A percentile compares a stretch with the other conserved stretches of the same genome.
Evolutionary conservation across 2,888 invertebrate genomes (phyloP).

Genomic region (Athalia circularis): DNA sequence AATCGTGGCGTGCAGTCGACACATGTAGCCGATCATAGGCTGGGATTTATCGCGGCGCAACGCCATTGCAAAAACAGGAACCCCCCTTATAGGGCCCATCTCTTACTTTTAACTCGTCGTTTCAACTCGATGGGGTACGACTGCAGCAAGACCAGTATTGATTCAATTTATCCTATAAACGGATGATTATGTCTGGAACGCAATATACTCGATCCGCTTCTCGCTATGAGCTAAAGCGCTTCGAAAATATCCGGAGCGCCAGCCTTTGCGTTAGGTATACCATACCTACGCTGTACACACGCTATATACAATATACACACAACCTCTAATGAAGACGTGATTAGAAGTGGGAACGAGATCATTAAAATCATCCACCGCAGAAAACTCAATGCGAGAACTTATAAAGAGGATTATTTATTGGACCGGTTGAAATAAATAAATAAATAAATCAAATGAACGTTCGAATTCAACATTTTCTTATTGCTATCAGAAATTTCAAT

Average conservation of each 20-base stretch:
- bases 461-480: no score
- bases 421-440: no score
- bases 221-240: slow-evolving; percentile 1
- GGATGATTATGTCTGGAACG: slow-evolving; percentile 59
- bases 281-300: no score
- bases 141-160: slow-evolving; percentile 60
- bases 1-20: slow-evolving; percentile 72
- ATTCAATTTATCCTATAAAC: slow-evolving; percentile 71
- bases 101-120: slow-evolving; percentile 37
- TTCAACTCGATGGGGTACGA: not conserved
- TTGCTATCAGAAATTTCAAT: no score
- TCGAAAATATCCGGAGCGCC: slow-evolving; percentile 51
- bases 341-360: slow-evolving; percentile 60
- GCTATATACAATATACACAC: no score
- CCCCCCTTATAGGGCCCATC: slow-evolving; percentile 60
- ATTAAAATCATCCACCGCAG: slow-evolving; percentile 43
- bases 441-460: no score
- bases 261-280: slow-evolving; percentile 16
- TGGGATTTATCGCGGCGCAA: slow-evolving; percentile 71
- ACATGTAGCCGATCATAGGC: slow-evolving; percentile 73
- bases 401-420: not conserved
- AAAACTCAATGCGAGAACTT: slow-evolving; percentile 1
- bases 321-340: slow-evolving; percentile 57
- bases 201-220: not conserved
- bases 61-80: slow-evolving; percentile 66